These are phyloP conservation scores for Clarias macrocephalus DNA, from an alignment of 2,113 vertebrate species.

Conservation along the genomic window DNA sequence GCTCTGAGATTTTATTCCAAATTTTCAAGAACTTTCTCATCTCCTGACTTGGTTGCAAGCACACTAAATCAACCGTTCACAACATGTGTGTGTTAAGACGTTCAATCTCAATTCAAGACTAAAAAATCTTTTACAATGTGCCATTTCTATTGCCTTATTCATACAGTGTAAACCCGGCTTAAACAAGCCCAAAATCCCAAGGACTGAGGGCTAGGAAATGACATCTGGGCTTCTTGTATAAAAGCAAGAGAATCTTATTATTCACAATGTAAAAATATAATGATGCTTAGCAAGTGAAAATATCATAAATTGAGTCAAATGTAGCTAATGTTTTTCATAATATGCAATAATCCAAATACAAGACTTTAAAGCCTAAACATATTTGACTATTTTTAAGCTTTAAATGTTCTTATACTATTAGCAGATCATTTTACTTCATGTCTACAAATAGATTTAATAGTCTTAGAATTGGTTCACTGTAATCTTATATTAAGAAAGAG, in stretches of 20 bases:
- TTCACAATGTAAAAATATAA: no score
- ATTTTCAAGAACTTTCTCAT: background rate
- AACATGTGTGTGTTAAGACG: background rate
- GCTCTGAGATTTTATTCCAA: background rate
- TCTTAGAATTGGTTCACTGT: no score
- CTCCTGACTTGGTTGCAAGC: background rate
- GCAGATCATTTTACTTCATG: no score
- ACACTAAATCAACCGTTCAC: background rate
- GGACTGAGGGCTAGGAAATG: background rate
- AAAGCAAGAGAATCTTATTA: background rate
- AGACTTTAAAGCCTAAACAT: no score
- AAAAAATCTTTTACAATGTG: background rate
- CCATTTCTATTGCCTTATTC: background rate
- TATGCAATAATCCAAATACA: no score
- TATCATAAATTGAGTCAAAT: no score
- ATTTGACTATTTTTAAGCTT: no score
- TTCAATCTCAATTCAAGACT: background rate
- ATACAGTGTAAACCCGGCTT: background rate
- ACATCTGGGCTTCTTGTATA: slow-evolving; percentile 12
- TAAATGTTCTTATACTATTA: no score
- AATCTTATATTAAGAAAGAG: no score
- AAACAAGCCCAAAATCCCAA: background rate
- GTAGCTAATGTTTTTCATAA: no score
- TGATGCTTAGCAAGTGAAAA: no score
- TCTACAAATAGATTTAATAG: no score